Base-by-base conservation (phyloP, 1,140 invertebrate species). In the Drosophila azteca region DNA sequence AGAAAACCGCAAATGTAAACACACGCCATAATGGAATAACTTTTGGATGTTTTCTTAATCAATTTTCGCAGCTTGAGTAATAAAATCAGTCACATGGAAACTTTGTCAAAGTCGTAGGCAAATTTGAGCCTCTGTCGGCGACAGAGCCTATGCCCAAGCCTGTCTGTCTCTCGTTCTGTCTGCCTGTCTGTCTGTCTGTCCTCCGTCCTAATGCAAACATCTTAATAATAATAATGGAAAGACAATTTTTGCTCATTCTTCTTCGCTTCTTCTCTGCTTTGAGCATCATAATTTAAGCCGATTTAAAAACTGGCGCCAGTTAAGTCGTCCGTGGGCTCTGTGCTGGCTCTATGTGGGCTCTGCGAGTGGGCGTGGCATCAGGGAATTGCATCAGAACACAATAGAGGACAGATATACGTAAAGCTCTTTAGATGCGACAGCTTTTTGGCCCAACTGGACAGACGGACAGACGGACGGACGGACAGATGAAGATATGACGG, bases 141-240 rank as follows among this genome's bases (percentile, higher is more conserved):
- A n/a, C n/a, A n/a, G n/a, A n/a, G n/a, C n/a, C n/a, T n/a, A n/a
- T n/a, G n/a, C n/a, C n/a, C n/a, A n/a, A n/a, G 22, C 20, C 44
- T 71, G 60, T 48, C 50, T 20, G 17, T 2, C 24, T 11, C n/a
- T n/a, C n/a, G n/a, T n/a, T n/a, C n/a, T n/a, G 17, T 4, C 24
- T 13, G 22, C 20, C 44, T 71, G 60, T 48, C 50, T 20, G 17
- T 2, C 24, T 11, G 22, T 26, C 44, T 71, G 60, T 48, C 50
- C n/a, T n/a, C n/a, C 17, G 17, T 20, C 9, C 26, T 41, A 83
- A 79, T 52, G 66, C 64, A 79, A 84, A 84, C 79, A 83, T 67
- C 70, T 79, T 84, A 79, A 76, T 83, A 76, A 84, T 83, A 74
- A 83, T 71, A 71, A 72, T 62, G 67, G 31, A 49, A 46, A 82